These are phyloP conservation scores for Aphis craccivora DNA, from an alignment of 1,140 invertebrate species.

Conservation along the genomic window DNA sequence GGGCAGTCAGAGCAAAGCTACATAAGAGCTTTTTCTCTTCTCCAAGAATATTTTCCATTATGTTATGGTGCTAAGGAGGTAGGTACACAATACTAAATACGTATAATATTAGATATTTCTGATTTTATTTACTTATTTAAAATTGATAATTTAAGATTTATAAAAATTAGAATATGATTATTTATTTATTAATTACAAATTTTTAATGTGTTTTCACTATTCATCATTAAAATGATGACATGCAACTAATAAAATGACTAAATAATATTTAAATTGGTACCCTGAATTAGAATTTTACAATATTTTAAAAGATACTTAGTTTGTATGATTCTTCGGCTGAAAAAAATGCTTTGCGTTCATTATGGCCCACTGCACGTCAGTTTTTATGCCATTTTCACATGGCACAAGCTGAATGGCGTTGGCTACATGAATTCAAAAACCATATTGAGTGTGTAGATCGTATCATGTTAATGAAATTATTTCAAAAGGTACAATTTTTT, in stretches of 20 bases:
- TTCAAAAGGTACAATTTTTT: conserved; percentile 13
- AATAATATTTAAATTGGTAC: not conserved
- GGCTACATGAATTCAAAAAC: no score
- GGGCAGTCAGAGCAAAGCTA: not conserved
- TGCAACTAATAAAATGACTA: not conserved
- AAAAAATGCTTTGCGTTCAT: conserved; percentile 3
- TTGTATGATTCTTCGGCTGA: conserved; percentile 3
- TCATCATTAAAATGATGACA: no score
- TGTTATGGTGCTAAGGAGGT: not conserved
- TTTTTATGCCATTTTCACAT: no score
- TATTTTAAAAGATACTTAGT: no score
- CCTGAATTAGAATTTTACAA: no score
- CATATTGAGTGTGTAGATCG: no score
- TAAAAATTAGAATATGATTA: no score
- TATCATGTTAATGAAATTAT: not conserved
- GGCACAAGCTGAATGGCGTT: no score
- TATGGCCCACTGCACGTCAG: not conserved
- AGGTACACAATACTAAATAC: not conserved
- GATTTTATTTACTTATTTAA: not conserved
- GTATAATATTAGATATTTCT: not conserved
- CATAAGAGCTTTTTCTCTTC: not conserved
- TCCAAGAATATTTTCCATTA: not conserved
- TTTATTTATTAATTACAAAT: no score
- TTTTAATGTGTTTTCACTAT: no score
- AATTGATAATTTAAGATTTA: no score